These are phyloP conservation scores for Thecophora atra DNA, from an alignment of 2,888 invertebrate genomes.

Conservation along the genomic window DNA sequence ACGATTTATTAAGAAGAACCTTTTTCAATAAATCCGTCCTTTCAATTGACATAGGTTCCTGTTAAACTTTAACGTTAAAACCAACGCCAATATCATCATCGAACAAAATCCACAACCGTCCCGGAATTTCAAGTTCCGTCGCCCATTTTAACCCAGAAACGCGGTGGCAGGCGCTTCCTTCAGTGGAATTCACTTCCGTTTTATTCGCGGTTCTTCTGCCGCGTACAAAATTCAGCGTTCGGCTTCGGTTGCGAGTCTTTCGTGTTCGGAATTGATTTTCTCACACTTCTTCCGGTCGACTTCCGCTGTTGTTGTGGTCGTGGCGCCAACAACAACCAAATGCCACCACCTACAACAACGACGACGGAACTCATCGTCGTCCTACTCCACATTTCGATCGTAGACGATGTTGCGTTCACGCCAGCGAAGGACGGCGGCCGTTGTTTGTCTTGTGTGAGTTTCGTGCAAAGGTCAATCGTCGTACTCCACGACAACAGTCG, in stretches of 20 bases:
- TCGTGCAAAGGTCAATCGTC: not conserved
- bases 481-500: slow-evolving; percentile 20
- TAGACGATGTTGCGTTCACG: too few species aligned
- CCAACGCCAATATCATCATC: not conserved
- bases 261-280: slow-evolving; percentile 39
- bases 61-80: too few species aligned
- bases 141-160: not conserved
- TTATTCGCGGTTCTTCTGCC: not conserved
- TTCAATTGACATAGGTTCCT: not conserved
- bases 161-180: slow-evolving; percentile 6
- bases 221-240: too few species aligned
- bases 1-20: too few species aligned
- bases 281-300: slow-evolving; percentile 14
- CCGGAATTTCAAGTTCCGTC: not conserved
- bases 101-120: not conserved
- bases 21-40: not conserved
- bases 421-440: too few species aligned
- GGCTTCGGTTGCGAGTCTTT: not conserved
- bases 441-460: not conserved
- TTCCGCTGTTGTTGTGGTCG: not conserved
- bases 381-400: too few species aligned
- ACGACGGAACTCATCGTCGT: too few species aligned
- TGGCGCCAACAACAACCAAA: not conserved
- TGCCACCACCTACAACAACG: too few species aligned
- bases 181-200: slow-evolving; percentile 2